Evolutionary conservation across 2,888 invertebrate species (phyloP).

Genomic region (Labia minor): DNA sequence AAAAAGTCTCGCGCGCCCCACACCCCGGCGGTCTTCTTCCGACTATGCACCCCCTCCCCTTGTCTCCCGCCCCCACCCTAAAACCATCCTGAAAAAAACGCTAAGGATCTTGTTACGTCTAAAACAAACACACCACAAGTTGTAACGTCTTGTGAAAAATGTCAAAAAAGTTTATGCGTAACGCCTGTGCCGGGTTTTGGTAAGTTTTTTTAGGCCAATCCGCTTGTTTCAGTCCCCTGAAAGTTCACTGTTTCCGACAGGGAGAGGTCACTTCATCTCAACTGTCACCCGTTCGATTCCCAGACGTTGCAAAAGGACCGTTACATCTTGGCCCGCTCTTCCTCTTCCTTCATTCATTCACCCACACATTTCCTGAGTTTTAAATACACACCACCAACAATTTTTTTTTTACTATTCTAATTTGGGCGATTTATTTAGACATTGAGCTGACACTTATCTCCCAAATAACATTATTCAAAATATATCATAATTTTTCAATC

Average conservation of each 20-base stretch:
- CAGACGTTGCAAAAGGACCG: slow-evolving; percentile 7
- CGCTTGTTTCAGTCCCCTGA: not conserved
- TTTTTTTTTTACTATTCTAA: no score
- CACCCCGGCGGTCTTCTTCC: not conserved
- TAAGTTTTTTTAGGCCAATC: not conserved
- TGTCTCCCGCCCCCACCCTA: not conserved
- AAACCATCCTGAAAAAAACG: not conserved
- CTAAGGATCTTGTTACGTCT: slow-evolving; percentile 1
- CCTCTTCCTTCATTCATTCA: slow-evolving; percentile 13
- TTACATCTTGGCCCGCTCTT: not conserved
- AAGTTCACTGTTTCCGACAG: slow-evolving; percentile 13
- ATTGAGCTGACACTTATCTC: no score
- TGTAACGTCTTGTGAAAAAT: slow-evolving; percentile 13
- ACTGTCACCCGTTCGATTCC: slow-evolving; percentile 8
- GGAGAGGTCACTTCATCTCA: not conserved
- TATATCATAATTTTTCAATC: no score
- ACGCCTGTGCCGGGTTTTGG: not conserved
- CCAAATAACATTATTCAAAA: no score
- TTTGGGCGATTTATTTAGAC: no score
- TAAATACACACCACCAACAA: no score
- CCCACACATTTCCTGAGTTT: not conserved
- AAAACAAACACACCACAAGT: slow-evolving; percentile 3
- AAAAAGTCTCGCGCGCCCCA: not conserved
- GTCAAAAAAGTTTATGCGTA: slow-evolving; percentile 7
- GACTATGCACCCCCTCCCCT: not conserved